Percentiles rank a stretch among this genome's conserved stretches.
Evolutionary conservation across 2,113 vertebrate genomes (phyloP).

Genomic region (Rana temporaria): DNA sequence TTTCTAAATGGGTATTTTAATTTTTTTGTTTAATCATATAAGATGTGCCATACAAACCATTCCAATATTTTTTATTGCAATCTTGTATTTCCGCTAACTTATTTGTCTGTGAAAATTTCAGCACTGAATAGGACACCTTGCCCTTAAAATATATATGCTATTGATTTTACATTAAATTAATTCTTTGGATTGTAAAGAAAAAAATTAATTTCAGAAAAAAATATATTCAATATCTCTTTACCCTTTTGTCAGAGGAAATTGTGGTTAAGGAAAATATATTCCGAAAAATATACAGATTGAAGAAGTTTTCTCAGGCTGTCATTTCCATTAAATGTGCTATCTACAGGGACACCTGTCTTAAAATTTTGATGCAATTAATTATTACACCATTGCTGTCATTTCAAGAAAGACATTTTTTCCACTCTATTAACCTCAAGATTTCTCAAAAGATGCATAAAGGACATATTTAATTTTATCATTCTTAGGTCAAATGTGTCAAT

Average conservation of each 20-base stretch:
- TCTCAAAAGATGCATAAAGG: conserved; percentile 25
- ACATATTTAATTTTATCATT: conserved; percentile 30
- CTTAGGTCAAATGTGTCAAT: conserved; percentile 14
- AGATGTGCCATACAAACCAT: too few species aligned
- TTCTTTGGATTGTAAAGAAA: background rate
- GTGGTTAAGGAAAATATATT: background rate
- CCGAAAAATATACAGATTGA: background rate
- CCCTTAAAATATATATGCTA: background rate
- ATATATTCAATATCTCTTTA: background rate
- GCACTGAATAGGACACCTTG: too few species aligned
- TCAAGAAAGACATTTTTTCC: conserved; percentile 25
- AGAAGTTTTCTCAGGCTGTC: background rate
- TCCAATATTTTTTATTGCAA: too few species aligned
- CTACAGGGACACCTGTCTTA: conserved; percentile 39
- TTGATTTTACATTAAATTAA: background rate
- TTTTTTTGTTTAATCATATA: too few species aligned
- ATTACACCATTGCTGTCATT: conserved; percentile 25
- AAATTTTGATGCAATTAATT: conserved; percentile 36
- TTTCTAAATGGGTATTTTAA: too few species aligned
- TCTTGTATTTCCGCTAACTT: too few species aligned
- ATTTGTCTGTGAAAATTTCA: too few species aligned
- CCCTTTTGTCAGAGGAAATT: background rate
- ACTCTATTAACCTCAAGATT: conserved; percentile 38
- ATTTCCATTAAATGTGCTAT: conserved; percentile 37
- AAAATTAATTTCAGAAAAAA: background rate